Conservation (phyloP, 2,888 invertebrate genomes). For the Slavum lentiscoides region DNA sequence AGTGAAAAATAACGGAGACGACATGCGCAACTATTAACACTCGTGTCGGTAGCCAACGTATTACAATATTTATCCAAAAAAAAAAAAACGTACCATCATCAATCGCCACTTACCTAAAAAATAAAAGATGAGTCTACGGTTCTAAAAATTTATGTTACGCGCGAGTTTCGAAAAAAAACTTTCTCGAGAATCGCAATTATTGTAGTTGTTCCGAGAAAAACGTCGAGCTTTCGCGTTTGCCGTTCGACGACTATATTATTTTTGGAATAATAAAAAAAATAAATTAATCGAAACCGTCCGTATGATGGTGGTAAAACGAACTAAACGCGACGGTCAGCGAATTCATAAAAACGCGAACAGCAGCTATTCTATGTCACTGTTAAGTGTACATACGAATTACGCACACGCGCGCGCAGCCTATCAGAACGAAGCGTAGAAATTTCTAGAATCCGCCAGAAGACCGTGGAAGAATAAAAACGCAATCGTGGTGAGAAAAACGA, state of each 20-base stretch:
- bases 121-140: not conserved
- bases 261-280: not conserved
- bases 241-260: not conserved
- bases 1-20: no score
- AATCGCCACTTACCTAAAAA: no score
- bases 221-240: no score
- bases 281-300: not conserved
- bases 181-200: not conserved
- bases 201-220: not conserved
- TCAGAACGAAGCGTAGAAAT: slow-evolving; percentile 36
- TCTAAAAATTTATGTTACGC: not conserved
- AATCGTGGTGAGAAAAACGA: not conserved
- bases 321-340: no score
- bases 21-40: no score
- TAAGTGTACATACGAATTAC: not conserved
- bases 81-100: no score
- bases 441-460: slow-evolving; percentile 48
- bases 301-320: not conserved
- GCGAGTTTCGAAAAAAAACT: not conserved
- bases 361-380: not conserved
- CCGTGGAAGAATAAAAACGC: not conserved
- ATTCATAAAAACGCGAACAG: not conserved
- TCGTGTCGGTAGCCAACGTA: no score
- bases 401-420: slow-evolving; percentile 14
- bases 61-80: no score